Conservation (phyloP, 2,113 vertebrate genomes). For the Chaetura pelagica region DNA sequence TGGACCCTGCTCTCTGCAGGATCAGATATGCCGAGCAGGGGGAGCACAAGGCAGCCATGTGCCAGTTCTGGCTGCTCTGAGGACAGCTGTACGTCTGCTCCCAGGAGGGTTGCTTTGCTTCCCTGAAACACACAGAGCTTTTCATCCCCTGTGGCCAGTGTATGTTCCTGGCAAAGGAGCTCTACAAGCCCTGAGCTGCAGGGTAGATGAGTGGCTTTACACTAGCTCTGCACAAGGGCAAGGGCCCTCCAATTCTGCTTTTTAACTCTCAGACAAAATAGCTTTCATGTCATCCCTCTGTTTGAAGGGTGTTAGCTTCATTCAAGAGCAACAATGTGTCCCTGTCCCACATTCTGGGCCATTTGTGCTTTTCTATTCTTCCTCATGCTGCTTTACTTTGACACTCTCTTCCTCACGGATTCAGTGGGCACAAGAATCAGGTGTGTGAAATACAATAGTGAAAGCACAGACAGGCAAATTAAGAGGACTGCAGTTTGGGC, state of each 20-base stretch:
- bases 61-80: not conserved
- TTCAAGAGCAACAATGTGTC: rapidly evolving
- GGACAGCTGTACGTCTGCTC: rapidly evolving
- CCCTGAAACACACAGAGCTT: rapidly evolving
- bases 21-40: not conserved
- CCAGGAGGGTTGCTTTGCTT: not conserved
- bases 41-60: not conserved
- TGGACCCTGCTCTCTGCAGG: not conserved
- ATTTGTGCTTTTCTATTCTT: not conserved
- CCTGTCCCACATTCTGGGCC: not conserved
- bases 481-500: not conserved
- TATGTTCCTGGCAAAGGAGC: not conserved
- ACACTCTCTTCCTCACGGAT: not conserved
- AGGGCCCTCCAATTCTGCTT: not conserved
- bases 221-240: rapidly evolving
- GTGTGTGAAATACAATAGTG: not conserved
- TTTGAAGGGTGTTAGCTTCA: not conserved
- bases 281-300: not conserved
- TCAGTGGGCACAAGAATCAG: not conserved
- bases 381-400: not conserved
- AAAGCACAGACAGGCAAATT: not conserved
- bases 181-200: not conserved
- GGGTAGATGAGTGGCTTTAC: not conserved
- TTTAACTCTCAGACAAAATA: not conserved
- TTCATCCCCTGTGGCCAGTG: not conserved